Evolutionary conservation across 2,113 vertebrate species (phyloP).

Genomic region (Cairina moschata): DNA sequence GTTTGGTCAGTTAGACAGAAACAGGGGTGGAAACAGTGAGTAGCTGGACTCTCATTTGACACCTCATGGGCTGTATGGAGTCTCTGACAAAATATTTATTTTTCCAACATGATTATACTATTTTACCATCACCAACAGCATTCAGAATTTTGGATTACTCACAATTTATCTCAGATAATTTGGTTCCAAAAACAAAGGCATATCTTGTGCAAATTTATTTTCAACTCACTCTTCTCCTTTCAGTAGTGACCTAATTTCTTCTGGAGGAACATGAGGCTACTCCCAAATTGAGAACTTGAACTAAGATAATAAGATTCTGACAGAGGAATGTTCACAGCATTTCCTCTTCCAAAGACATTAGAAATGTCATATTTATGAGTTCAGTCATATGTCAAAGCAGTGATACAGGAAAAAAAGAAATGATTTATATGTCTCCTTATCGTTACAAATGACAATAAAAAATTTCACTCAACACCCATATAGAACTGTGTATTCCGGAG

Average conservation of each 20-base stretch:
- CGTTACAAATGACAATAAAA: not conserved
- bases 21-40: not conserved
- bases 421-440: not conserved
- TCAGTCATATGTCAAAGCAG: not conserved
- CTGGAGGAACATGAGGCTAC: not conserved
- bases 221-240: not conserved
- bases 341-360: not conserved
- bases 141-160: not conserved
- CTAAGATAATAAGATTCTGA: not conserved
- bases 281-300: not conserved
- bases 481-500: not conserved
- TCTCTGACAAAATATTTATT: not conserved
- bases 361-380: not conserved
- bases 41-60: not conserved
- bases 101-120: not conserved
- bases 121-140: not conserved
- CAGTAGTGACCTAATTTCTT: not conserved
- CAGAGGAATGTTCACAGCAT: not conserved
- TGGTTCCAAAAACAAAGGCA: not conserved
- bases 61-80: not conserved
- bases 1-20: not conserved
- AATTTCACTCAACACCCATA: not conserved
- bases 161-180: not conserved
- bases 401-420: not conserved
- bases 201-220: constrained; percentile 14